A percentile compares a stretch with the other conserved stretches of the same genome.
These are phyloP conservation scores for Stenichneumon culpator DNA, from an alignment of 2,888 invertebrate genomes.

Conservation along the genomic window DNA sequence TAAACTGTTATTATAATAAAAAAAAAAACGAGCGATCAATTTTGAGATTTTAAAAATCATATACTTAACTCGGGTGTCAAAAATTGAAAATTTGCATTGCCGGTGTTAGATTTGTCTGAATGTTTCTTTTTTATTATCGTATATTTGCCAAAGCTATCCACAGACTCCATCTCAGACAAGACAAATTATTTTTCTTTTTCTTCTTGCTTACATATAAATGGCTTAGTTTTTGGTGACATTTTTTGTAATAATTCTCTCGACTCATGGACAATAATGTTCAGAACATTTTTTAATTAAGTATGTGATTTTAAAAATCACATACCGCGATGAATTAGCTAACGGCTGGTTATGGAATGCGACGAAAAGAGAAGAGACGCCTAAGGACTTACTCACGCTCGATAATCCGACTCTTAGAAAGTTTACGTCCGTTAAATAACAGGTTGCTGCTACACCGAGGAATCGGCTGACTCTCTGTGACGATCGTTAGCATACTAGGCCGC, in stretches of 20 bases:
- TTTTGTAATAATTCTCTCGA: not conserved
- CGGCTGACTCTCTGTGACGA: constrained; percentile 44
- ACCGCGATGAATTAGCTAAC: not conserved
- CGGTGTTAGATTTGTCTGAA: no score
- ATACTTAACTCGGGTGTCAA: no score
- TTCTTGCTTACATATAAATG: not conserved
- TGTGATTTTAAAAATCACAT: no score
- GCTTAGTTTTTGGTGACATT: not conserved
- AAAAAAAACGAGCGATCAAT: no score
- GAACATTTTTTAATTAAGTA: no score
- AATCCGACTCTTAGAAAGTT: constrained; percentile 68
- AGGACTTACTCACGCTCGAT: constrained; percentile 58
- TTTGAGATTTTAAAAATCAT: no score
- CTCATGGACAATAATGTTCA: not conserved
- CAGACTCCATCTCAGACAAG: no score
- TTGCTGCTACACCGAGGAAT: constrained; percentile 32
- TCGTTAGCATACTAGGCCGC: constrained; percentile 67
- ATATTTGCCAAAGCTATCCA: no score
- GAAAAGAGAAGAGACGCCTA: constrained; percentile 35
- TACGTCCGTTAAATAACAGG: constrained; percentile 60
- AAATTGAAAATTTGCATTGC: no score
- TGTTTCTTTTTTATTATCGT: no score
- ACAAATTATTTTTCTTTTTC: no score
- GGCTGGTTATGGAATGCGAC: not conserved
- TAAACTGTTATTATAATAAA: no score